Base-by-base conservation (phyloP, 2,797 vertebrate species). In the Hypotaenidia philippensis region DNA sequence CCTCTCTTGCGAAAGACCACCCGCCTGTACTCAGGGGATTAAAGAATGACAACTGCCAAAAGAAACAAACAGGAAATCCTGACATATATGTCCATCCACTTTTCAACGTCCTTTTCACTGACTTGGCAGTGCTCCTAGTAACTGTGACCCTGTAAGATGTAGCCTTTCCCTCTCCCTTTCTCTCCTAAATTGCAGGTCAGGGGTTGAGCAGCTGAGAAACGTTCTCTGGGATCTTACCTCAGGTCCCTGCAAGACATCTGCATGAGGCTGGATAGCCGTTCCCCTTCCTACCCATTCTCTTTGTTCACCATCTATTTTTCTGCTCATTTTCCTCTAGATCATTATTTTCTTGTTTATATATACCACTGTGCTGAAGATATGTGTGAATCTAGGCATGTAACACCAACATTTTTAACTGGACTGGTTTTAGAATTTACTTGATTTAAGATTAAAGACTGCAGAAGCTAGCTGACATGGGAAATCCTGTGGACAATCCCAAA, bases 21-120 rank as follows among this genome's bases (percentile, higher is more conserved):
- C 16, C 55, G 31, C 63, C 44, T 27, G 18, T 29, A 36, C 4
- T 25, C 21, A 44, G 27, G 50, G 11, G 38, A 84, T 68, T 87
- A 34, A 66, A 53, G n/a, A 89, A 92, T 1, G 29, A 53, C 2
- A 3, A 74, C 23, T 82, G 77, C 50, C 91, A 92, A 93, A 50
- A 50, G 25, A 49, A 49, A 49, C 47, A 49, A 78, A 84, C 50
- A 94, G 83, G 86, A 95, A 94, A 94, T 87, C 59, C 77, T 72
- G 55, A 66, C 47, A 41, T 31, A 29, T 65, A 76, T 1, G 2
- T 70, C 66, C 38, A 76, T 40, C 1, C 5, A 81, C 41, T 90
- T 90, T 76, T 50, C n/a, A 31, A 82, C 57, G 32, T 31, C 52
- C 57, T 92, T 76, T 94, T 72, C 70, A 82, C 34, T 72, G 78